Evolutionary conservation across 1,140 invertebrate species (phyloP).

Genomic region (Periplaneta americana): DNA sequence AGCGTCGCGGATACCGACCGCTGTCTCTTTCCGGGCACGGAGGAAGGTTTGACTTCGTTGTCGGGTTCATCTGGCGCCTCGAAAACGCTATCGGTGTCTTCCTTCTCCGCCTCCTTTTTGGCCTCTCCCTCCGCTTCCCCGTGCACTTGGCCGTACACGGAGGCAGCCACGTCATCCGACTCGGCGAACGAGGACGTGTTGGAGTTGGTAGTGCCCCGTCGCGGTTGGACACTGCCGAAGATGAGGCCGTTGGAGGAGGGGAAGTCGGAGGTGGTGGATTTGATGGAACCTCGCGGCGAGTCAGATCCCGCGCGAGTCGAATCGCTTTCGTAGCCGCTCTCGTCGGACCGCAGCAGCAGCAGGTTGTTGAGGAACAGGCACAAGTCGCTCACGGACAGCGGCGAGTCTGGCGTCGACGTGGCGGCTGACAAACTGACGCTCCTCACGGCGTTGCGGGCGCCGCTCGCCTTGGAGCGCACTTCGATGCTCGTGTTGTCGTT

Average conservation of each 20-base stretch:
- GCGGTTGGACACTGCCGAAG: background rate
- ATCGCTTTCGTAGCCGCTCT: constrained; percentile 60
- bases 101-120: constrained; percentile 24
- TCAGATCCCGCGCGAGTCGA: constrained; percentile 50
- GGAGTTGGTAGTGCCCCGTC: constrained; percentile 25
- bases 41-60: too few relatives aligned
- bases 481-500: too few relatives aligned
- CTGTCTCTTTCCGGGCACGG: too few relatives aligned
- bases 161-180: constrained; percentile 22
- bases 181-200: constrained; percentile 22
- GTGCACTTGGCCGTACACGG: constrained; percentile 29
- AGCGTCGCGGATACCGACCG: background rate
- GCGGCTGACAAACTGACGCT: background rate
- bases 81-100: background rate
- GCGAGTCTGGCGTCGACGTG: too few relatives aligned
- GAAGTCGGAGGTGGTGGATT: constrained; percentile 31
- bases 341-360: constrained; percentile 44
- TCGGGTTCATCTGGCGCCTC: background rate
- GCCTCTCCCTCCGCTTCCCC: constrained; percentile 30
- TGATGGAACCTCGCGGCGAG: constrained; percentile 35
- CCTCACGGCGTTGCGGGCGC: too few relatives aligned
- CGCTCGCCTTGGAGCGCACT: background rate
- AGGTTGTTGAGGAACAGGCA: constrained; percentile 41
- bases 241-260: constrained; percentile 35
- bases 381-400: constrained; percentile 28